Evolutionary conservation across 2,797 vertebrate species (phyloP), one percentile per base, ranked within the genome.

Genomic region (Cuniculus paca): DNA sequence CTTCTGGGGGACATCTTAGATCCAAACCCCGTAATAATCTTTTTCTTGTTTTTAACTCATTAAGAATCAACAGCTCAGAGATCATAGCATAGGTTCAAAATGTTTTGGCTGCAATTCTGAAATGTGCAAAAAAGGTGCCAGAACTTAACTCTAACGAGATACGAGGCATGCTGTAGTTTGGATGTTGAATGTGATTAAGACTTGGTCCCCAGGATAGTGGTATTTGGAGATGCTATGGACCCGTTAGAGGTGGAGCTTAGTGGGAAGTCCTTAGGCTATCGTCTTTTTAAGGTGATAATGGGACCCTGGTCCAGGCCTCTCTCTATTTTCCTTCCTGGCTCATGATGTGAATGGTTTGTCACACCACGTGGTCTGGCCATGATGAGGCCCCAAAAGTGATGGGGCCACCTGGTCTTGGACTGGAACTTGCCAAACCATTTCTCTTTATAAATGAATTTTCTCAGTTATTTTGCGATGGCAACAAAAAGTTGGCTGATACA

Each of bases 11-110:
- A 14, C 2, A 14, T 74, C 12, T 74, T 74, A 45, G 39, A 42
- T 16, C 42, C 42, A 45, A 45, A 45, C 24, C 24, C 42, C 42
- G 31, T 75, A 48, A 75, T 31, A 75, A 75, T 48, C 12, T 48
- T 48, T 81, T 61, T 65, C 31, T 84, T 79, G 14, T 80, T 90
- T 93, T 86, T 12, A 61, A 36, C 79, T 95, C 79, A 68, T 22
- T 48, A 65, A 42, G 34, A 17, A 24, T 83, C 45, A 36, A 56
- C n/a, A 0, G 45, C 22, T 58, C 3, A 34, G 77, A n/a, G 26
- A 19, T 56, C 78, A 54, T 54, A n/a, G 19, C 17, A 8, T 5
- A 74, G 34, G 42, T 36, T 80, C 19, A 20, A 50, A 72, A 63
- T 75, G 34, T 90, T 68, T 84, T 70, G 36, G n/a, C 52, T 93